A percentile compares a stretch with the other conserved stretches of the same genome.
Conservation (phyloP, 2,888 invertebrate species). For the Leptopterna dolabrata region DNA sequence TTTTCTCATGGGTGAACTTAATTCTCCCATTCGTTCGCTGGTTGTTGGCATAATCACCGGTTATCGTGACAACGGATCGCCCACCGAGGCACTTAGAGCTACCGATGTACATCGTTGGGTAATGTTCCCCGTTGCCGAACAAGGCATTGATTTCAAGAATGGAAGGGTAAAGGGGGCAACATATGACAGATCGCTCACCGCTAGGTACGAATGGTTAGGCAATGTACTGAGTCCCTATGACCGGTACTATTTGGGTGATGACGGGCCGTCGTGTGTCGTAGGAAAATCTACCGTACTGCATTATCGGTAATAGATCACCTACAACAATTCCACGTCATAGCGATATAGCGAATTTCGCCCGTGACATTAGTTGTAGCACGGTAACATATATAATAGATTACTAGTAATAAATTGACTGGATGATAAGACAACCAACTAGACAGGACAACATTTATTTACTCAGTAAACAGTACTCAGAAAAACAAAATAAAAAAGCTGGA, state of each 20-base stretch:
- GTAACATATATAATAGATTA: no score
- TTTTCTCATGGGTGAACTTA: no score
- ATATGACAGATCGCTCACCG: neutral
- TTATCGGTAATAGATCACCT: neutral
- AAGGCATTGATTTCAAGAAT: neutral
- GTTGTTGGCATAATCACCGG: neutral
- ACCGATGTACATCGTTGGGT: neutral
- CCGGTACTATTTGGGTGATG: neutral
- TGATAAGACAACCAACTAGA: no score
- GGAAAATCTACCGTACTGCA: neutral
- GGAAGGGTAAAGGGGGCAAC: no score
- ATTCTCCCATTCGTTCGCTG: no score
- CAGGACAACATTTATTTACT: no score
- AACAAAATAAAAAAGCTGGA: no score
- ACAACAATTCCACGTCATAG: neutral
- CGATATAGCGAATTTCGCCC: neutral
- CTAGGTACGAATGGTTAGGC: neutral
- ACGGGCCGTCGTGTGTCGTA: neutral
- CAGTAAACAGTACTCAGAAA: no score
- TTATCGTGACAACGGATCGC: neutral
- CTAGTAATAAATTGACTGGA: no score
- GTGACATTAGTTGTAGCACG: neutral
- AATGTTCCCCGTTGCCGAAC: neutral
- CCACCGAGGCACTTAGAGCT: neutral
- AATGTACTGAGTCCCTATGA: neutral